Conservation (phyloP, 2,888 invertebrate species). For the Melanchra persicariae region DNA sequence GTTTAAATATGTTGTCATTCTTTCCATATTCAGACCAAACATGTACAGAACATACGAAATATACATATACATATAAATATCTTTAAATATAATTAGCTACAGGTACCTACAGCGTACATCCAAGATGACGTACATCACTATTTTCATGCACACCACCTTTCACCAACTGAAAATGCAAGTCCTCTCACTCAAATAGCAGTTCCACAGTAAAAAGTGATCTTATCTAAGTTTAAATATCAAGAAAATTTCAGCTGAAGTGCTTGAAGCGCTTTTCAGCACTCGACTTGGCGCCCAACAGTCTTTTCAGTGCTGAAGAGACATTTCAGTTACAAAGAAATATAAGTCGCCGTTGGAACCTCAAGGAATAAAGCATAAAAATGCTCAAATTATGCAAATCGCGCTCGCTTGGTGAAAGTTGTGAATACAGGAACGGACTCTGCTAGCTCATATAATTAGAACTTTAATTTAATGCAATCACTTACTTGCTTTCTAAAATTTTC, state of each 20-base stretch:
- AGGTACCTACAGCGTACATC: too few relatives aligned
- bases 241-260: slow-evolving; percentile 52
- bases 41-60: too few relatives aligned
- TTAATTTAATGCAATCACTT: not conserved
- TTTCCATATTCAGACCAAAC: too few relatives aligned
- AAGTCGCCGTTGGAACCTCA: slow-evolving; percentile 65
- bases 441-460: not conserved
- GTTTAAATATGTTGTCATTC: too few relatives aligned
- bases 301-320: slow-evolving; percentile 63
- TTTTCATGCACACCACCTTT: not conserved
- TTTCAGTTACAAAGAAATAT: slow-evolving; percentile 66
- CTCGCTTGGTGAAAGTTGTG: slow-evolving; percentile 65
- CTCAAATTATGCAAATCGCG: slow-evolving; percentile 81
- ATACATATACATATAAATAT: too few relatives aligned
- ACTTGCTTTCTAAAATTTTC: not conserved
- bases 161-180: not conserved
- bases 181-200: slow-evolving; percentile 8
- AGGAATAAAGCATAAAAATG: slow-evolving; percentile 74
- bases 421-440: slow-evolving; percentile 61
- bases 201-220: slow-evolving; percentile 40
- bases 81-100: too few relatives aligned
- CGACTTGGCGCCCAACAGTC: slow-evolving; percentile 59
- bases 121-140: not conserved
- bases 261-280: slow-evolving; percentile 59
- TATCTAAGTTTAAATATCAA: slow-evolving; percentile 60